Evolutionary conservation across 2,797 vertebrate species (phyloP).

Genomic region (Zalophus californianus): DNA sequence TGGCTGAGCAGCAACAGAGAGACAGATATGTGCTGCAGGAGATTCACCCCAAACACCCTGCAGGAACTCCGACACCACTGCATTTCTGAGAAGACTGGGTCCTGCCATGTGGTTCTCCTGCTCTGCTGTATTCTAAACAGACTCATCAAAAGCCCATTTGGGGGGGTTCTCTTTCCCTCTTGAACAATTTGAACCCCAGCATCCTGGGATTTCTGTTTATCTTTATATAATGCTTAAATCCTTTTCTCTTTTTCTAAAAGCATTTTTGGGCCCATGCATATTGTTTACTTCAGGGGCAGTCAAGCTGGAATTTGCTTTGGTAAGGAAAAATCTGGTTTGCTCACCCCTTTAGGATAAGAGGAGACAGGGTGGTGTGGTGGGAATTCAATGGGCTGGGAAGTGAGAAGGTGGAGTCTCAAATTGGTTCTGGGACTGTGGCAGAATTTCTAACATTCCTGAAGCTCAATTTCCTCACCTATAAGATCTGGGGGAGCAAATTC

Average conservation of each 20-base stretch:
- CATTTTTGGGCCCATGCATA: background rate
- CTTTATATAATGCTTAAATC: conserved; percentile 3
- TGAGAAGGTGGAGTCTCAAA: too few relatives aligned
- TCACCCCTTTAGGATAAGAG: background rate
- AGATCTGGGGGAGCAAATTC: background rate
- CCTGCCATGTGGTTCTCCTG: background rate
- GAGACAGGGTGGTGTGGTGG: background rate
- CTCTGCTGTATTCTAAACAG: background rate
- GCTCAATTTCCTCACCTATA: background rate
- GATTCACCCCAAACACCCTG: rapidly evolving
- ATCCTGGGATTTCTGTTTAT: background rate
- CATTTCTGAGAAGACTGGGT: background rate
- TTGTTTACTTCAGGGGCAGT: background rate
- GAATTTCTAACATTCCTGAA: background rate
- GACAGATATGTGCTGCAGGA: background rate
- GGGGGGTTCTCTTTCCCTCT: background rate
- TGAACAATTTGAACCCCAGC: conserved; percentile 2
- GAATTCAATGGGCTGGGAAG: background rate
- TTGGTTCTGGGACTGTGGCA: background rate
- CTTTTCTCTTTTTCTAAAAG: conserved; percentile 18
- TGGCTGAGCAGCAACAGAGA: background rate
- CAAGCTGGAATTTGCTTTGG: background rate
- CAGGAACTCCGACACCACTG: background rate
- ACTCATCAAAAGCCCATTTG: background rate
- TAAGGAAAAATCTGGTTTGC: background rate